Conservation (phyloP, 2,888 invertebrate genomes). For the Melinaea marsaeus region DNA sequence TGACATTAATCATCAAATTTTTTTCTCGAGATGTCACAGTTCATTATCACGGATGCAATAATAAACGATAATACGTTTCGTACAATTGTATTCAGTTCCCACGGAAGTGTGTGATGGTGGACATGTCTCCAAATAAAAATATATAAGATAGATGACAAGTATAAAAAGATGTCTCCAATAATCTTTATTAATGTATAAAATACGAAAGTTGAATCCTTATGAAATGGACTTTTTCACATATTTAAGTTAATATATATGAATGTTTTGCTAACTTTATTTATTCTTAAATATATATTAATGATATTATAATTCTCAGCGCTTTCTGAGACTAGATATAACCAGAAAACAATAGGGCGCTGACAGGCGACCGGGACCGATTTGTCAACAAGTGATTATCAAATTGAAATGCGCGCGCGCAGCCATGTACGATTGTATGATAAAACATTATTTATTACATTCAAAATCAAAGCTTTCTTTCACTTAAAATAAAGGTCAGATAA, state of each 20-base stretch:
- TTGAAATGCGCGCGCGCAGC: not conserved
- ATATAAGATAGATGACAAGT: not conserved
- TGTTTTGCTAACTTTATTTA: too few relatives aligned
- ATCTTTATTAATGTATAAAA: too few relatives aligned
- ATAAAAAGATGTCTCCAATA: too few relatives aligned
- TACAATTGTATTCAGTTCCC: slow-evolving; percentile 36
- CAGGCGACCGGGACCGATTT: slow-evolving; percentile 23
- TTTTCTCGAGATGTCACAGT: slow-evolving; percentile 9
- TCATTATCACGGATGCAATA: slow-evolving; percentile 14
- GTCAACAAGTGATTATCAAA: slow-evolving; percentile 19
- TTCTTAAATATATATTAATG: too few relatives aligned
- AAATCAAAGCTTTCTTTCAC: too few relatives aligned
- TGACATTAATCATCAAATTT: not conserved
- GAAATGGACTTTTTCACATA: too few relatives aligned
- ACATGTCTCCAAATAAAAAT: slow-evolving; percentile 14
- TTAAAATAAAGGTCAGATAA: too few relatives aligned
- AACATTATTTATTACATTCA: too few relatives aligned
- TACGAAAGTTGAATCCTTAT: too few relatives aligned
- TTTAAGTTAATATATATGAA: too few relatives aligned
- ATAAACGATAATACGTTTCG: slow-evolving; percentile 26
- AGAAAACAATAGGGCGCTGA: slow-evolving; percentile 27
- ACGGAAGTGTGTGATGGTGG: slow-evolving; percentile 36
- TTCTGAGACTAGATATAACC: not conserved
- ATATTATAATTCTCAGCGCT: too few relatives aligned
- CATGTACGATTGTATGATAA: not conserved